These are phyloP conservation scores for Brachionus rubens DNA, from an alignment of 1,140 invertebrate species.

Conservation along the genomic window DNA sequence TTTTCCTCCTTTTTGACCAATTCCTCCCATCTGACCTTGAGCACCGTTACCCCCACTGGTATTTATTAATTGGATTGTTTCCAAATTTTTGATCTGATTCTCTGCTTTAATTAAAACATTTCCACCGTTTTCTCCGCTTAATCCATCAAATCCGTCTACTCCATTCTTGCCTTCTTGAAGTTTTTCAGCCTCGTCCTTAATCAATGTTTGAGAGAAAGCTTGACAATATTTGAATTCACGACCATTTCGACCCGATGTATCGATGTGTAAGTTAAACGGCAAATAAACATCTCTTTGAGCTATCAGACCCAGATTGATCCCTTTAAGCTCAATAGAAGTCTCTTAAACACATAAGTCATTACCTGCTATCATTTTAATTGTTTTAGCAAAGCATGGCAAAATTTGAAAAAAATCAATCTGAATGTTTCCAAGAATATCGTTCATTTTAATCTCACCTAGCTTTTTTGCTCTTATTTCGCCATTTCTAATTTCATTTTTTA, in stretches of 20 bases:
- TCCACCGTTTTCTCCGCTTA: background rate
- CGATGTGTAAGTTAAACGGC: background rate
- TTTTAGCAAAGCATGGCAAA: conserved; percentile 3
- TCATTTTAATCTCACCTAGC: background rate
- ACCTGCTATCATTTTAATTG: background rate
- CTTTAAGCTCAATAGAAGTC: background rate
- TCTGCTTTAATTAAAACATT: background rate
- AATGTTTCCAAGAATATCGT: background rate
- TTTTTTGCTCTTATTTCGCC: background rate
- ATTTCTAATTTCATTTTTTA: too few relatives aligned
- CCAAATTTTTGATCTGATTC: conserved; percentile 19
- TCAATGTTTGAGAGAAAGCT: background rate
- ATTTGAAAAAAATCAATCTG: background rate
- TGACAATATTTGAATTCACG: background rate
- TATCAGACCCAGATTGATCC: background rate
- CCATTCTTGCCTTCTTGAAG: background rate
- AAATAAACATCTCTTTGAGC: background rate
- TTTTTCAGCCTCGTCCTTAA: background rate
- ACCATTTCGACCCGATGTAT: conserved; percentile 13
- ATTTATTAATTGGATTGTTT: background rate
- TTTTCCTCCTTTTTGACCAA: conserved; percentile 9
- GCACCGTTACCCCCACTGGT: conserved; percentile 6
- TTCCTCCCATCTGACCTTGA: background rate
- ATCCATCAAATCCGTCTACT: conserved; percentile 10
- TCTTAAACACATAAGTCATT: background rate